Conservation (phyloP, 2,888 invertebrate genomes). For the Morpho achilles region DNA sequence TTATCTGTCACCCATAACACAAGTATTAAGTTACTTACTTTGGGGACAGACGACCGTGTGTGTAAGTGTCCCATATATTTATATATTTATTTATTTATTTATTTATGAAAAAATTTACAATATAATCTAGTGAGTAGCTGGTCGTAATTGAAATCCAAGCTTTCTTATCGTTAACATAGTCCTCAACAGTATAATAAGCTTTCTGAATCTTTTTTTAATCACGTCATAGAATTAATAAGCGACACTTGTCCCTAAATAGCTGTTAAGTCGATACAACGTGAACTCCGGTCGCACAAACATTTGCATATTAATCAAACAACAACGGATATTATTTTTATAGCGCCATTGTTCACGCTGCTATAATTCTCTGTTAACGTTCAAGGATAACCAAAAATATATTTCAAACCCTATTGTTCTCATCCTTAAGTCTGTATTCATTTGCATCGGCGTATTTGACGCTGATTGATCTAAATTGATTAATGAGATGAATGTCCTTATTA, state of each 20-base stretch:
- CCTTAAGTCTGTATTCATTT: conserved; percentile 4
- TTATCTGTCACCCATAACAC: too few species aligned
- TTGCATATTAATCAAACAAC: conserved; percentile 33
- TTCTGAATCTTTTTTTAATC: too few species aligned
- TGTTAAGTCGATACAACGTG: conserved; percentile 15
- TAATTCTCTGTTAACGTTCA: conserved; percentile 17
- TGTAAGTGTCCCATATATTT: too few species aligned
- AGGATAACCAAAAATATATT: conserved; percentile 7
- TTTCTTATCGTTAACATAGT: too few species aligned
- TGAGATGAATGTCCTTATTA: conserved; percentile 17
- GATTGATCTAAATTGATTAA: conserved; percentile 23
- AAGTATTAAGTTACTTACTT: too few species aligned
- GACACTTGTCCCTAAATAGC: conserved; percentile 16
- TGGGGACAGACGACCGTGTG: too few species aligned
- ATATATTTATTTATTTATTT: too few species aligned
- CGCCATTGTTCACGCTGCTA: conserved; percentile 30
- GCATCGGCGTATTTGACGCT: not conserved
- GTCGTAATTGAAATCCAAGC: too few species aligned
- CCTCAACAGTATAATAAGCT: too few species aligned
- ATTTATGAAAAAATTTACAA: too few species aligned
- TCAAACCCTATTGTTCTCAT: conserved; percentile 6
- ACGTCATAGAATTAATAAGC: not conserved
- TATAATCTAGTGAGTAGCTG: too few species aligned
- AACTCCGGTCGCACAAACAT: conserved; percentile 16
- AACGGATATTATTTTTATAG: conserved; percentile 33